Conservation (phyloP, 2,797 vertebrate species). For the Premnoplex brunnescens region DNA sequence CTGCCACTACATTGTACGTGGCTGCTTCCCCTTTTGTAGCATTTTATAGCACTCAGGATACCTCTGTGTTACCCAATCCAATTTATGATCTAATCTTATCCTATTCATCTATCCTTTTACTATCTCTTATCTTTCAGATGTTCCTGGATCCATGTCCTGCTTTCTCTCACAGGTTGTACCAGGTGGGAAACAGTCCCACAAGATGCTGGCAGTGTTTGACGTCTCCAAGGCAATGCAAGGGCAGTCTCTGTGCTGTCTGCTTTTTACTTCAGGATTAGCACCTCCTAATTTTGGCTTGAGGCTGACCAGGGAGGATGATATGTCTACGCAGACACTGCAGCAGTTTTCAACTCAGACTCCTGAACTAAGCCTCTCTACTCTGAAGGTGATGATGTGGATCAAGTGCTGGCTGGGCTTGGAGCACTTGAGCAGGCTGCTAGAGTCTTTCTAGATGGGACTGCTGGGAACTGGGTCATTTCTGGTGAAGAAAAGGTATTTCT, state of each 20-base stretch:
- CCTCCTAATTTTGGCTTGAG: not conserved
- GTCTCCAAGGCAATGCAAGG: not conserved
- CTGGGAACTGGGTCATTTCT: not conserved
- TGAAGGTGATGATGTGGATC: not conserved
- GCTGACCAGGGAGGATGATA: not conserved
- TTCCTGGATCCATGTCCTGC: not conserved
- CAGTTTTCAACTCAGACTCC: not conserved
- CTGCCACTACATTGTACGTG: not conserved
- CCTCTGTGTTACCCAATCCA: not conserved
- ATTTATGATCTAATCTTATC: not conserved
- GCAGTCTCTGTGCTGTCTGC: not conserved
- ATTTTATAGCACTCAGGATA: not conserved
- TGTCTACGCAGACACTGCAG: not conserved
- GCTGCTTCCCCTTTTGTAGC: not conserved
- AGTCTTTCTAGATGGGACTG: not conserved
- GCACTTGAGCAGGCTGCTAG: not conserved
- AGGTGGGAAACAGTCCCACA: not conserved
- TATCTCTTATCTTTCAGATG: not conserved
- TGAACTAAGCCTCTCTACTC: not conserved
- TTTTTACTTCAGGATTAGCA: not conserved
- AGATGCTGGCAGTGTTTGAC: not conserved
- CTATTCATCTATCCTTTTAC: not conserved
- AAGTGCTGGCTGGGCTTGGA: not conserved
- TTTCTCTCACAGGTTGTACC: accelerated
- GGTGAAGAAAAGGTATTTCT: not conserved